Evolutionary conservation across 92 coral and sea anemone species (phyloP).

Genomic region (Epizoanthus scotinus): DNA sequence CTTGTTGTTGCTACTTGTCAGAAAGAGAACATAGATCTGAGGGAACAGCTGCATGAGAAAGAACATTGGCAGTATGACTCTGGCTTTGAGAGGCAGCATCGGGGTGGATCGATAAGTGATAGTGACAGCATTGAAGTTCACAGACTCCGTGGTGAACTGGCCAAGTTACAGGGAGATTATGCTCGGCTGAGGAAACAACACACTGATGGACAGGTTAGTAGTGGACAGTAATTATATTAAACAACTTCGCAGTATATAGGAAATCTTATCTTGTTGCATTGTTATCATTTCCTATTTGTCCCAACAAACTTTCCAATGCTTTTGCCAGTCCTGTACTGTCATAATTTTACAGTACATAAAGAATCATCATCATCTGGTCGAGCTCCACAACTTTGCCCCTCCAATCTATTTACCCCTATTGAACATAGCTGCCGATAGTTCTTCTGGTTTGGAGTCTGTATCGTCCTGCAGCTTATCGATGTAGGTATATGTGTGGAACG

Average conservation of each 20-base stretch:
- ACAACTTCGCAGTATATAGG: not conserved
- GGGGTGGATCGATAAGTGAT: constrained; percentile 72
- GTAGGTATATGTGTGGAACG: too few species aligned
- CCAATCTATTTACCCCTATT: too few species aligned
- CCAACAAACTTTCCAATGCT: too few species aligned
- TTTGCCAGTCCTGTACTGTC: too few species aligned
- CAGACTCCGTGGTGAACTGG: constrained; percentile 63
- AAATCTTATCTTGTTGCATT: too few species aligned
- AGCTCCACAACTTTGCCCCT: too few species aligned
- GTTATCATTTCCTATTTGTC: too few species aligned
- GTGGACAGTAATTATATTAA: not conserved
- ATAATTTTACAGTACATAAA: too few species aligned
- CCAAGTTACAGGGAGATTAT: constrained; percentile 81
- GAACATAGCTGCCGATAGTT: too few species aligned
- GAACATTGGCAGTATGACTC: constrained; percentile 51
- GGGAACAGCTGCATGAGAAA: constrained; percentile 63
- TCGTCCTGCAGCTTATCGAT: too few species aligned
- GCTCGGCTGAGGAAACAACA: constrained; percentile 66
- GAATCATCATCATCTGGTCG: too few species aligned
- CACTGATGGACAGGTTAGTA: constrained; percentile 50
- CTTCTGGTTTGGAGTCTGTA: too few species aligned
- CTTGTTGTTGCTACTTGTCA: constrained; percentile 14
- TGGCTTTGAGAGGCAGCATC: constrained; percentile 52
- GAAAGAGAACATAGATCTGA: constrained; percentile 75
- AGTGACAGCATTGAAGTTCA: constrained; percentile 73